Conservation (phyloP, 2,113 vertebrate genomes). For the Puffinus mauretanicus region DNA sequence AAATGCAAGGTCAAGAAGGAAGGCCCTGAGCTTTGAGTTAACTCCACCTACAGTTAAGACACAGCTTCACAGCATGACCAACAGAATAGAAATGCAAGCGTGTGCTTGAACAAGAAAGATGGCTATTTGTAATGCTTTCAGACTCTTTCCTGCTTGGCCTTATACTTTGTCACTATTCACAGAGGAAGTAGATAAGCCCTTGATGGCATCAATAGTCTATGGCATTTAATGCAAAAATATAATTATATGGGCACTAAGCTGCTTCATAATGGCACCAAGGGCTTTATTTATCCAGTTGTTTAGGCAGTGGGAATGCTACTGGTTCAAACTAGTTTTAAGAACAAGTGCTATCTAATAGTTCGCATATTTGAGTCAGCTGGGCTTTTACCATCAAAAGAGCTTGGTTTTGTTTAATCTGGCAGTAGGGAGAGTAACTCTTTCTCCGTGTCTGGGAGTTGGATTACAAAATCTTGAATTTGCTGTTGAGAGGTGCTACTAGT, state of each 20-base stretch:
- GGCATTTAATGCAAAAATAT: neutral
- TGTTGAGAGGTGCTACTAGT: neutral
- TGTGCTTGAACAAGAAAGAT: neutral
- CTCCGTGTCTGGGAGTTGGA: neutral
- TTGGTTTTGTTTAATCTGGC: neutral
- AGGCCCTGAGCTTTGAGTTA: neutral
- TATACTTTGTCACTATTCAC: neutral
- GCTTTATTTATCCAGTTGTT: neutral
- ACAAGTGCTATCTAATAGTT: neutral
- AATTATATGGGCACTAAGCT: neutral
- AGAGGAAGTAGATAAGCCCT: neutral
- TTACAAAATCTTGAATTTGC: neutral
- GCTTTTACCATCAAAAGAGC: neutral
- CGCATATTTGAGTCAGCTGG: neutral
- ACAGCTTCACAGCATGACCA: neutral
- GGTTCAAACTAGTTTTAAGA: neutral
- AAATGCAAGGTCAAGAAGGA: neutral
- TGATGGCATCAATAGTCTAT: neutral
- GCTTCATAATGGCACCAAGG: neutral
- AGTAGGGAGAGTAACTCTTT: neutral
- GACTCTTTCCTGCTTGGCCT: neutral
- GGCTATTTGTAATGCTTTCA: neutral
- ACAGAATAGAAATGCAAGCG: neutral
- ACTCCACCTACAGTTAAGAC: neutral
- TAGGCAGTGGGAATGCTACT: neutral